Evolutionary conservation across 2,888 invertebrate genomes (phyloP), one percentile per base, ranked within the genome.

Genomic region (Caenorhabditis parvicauda): DNA sequence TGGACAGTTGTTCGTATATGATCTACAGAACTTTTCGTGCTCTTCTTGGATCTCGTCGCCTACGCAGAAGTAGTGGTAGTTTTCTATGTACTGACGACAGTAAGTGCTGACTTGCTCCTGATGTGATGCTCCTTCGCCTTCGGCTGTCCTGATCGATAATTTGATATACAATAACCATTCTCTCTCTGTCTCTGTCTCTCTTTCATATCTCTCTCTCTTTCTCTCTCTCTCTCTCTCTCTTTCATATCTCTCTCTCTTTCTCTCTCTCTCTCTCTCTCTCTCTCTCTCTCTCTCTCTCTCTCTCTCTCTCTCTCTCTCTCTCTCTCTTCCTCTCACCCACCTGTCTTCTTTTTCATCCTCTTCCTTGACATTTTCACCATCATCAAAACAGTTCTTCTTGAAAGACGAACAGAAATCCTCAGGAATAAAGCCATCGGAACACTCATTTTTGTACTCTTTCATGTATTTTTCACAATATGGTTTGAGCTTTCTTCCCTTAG

Each of bases 1-100:
- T 3, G 75, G 75, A 55, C 75, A 75, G 41, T 75, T 73, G n/a
- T 43, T 61, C 42, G 63, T 61, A 37, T 69, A 75, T 1, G 70
- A 64, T 9, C 50, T 46, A 38, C 75, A 75, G 52, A 75, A 75
- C 37, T 74, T 67, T 35, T 54, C 54, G 49, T 72, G 60, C 17
- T 64, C 56, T 6, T 59, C 62, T 12, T 38, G 39, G 44, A 60
- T 57, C 2, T 35, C 41, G 37, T 64, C 69, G 7, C 68, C 72
- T 2, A 59, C 67, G 37, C 75, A 75, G 48, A 64, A 75, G 39
- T 65, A 75, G 32, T 67, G 60, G 58, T 69, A 75, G 54, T 75
- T 75, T 35, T 75, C 75, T 0, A 61, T 55, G 47, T 71, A 75
- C 21, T 65, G 64, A 7, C 56, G 54, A 41, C 75, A 75, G 54